These are phyloP conservation scores for Coptodon bakossiorum DNA, from an alignment of 2,113 vertebrate genomes.

Conservation along the genomic window DNA sequence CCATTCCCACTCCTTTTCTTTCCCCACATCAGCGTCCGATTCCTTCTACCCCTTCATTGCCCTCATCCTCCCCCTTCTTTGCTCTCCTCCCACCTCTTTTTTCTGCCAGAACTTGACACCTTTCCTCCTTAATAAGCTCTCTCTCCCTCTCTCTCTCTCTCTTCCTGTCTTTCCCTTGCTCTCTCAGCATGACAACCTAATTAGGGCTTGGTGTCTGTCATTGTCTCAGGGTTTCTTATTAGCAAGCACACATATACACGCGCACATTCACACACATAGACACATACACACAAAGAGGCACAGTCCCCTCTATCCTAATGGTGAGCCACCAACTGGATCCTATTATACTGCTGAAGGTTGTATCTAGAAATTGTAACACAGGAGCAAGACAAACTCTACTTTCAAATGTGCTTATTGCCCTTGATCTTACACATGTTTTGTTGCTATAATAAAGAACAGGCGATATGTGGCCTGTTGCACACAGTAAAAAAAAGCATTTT, in stretches of 20 bases:
- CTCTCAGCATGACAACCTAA: conserved; percentile 69
- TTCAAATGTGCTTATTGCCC: neutral
- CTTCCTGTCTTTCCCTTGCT: conserved; percentile 27
- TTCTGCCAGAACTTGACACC: conserved; percentile 63
- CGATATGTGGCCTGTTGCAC: neutral
- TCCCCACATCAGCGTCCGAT: neutral
- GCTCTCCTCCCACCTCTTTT: conserved; percentile 43
- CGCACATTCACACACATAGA: conserved; percentile 16
- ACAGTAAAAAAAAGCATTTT: neutral
- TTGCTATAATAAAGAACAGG: neutral
- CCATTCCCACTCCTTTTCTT: neutral
- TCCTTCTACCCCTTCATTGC: conserved; percentile 9
- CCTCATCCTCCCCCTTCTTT: neutral
- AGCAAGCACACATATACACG: conserved; percentile 21
- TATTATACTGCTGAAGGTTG: conserved; percentile 2
- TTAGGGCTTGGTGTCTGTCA: conserved; percentile 68
- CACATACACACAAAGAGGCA: neutral
- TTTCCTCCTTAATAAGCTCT: conserved; percentile 65
- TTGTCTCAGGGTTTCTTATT: conserved; percentile 65
- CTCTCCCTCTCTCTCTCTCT: conserved; percentile 7
- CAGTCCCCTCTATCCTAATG: neutral
- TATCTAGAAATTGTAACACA: neutral
- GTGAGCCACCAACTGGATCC: conserved; percentile 16
- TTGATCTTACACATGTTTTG: neutral
- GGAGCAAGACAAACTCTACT: neutral